Percentiles rank a stretch among this genome's conserved stretches.
Evolutionary conservation across 2,113 vertebrate genomes (phyloP).

Genomic region (Chrysemys picta): DNA sequence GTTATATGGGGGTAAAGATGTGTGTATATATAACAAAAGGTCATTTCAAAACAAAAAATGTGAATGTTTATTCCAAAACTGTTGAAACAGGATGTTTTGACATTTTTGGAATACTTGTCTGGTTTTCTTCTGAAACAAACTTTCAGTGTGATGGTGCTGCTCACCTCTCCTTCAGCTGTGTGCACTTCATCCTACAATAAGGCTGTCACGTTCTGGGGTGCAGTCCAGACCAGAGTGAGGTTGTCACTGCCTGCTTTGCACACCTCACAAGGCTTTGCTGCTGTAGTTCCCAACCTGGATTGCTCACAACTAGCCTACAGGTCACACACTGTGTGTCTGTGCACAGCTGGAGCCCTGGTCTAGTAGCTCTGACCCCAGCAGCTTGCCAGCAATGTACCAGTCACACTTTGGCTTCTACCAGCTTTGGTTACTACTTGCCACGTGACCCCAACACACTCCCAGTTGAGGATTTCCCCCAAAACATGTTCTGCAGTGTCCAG

Average conservation of each 20-base stretch:
- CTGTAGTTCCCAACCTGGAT: background rate
- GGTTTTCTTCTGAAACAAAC: background rate
- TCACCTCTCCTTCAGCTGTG: background rate
- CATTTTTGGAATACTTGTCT: background rate
- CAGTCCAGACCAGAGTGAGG: background rate
- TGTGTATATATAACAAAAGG: background rate
- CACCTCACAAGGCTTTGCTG: background rate
- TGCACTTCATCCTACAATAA: accelerated
- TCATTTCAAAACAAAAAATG: background rate
- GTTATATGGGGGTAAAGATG: background rate
- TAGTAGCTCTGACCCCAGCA: background rate
- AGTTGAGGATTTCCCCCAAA: background rate
- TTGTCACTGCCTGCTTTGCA: background rate
- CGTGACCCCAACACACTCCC: background rate
- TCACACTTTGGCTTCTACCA: background rate
- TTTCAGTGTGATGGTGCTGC: background rate
- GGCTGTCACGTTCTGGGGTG: background rate
- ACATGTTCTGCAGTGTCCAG: background rate
- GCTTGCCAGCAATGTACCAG: background rate
- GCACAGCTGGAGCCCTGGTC: background rate
- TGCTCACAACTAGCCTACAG: background rate
- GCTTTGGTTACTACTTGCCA: background rate
- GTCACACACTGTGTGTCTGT: background rate
- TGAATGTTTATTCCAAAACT: background rate
- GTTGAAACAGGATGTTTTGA: background rate